Evolutionary conservation across 2,888 invertebrate species (phyloP), one percentile per base, ranked within the genome.

Genomic region (Eilema sororculum): DNA sequence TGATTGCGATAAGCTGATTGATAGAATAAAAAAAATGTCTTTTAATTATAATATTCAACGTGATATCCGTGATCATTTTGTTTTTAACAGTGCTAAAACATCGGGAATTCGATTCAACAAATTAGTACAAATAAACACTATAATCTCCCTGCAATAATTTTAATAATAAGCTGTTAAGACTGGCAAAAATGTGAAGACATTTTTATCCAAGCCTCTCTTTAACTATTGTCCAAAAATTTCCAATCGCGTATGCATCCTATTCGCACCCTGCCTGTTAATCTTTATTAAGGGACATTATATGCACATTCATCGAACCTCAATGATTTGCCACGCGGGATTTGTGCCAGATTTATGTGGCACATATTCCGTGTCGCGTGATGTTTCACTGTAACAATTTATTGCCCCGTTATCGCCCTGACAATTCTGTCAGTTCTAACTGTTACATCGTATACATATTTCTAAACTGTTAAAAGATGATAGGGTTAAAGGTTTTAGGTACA

Each of bases 251-350:
- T 63, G 2, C 65, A 69, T 22, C 46, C 73, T 79, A 74, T 28
- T 74, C 30, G 73, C 87, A 78, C 87, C 90, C 90, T 86, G 84
- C 84, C 84, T 84, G 89, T 92, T 92, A 91, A 93, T 93, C 93
- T 91, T 93, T 93, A 91, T 92, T 91, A 91, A 88, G 90, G 92
- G 91, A 90, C 79, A 89, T 92, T 91, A 89, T 89, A 89, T 91
- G 90, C 86, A 89, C 82, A 89, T 87, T 86, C 87, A 85, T 87
- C 87, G 87, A 79, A 78, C 65, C 70, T 72, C 65, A 41, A 59
- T 72, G 78, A 72, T 73, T 72, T 72, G 75, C 68, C 75, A 67
- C 75, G 64, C 65, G 74, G 83, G 76, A 89, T 90, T 87, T 82
- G 87, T 84, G 88, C 69, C 88, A 87, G 87, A 93, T 93, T 92